phyloP scores from a whole-genome alignment of 2,888 invertebrate species.

The Electrophaes corylata region DNA sequence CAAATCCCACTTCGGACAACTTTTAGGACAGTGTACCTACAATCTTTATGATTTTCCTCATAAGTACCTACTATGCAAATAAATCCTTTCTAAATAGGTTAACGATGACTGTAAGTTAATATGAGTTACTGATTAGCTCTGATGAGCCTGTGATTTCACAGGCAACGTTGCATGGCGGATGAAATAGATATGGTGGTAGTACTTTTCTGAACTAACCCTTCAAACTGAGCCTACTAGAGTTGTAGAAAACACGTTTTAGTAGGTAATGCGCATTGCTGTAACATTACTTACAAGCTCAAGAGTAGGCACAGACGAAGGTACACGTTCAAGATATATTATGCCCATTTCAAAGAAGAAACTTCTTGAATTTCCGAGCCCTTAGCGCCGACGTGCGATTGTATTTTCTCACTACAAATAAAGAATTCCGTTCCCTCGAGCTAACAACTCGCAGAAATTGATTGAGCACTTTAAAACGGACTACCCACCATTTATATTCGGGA shows the following conservation, averaged over 20 bases:
- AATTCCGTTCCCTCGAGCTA: slow-evolving; percentile 28
- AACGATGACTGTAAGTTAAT: too few relatives aligned
- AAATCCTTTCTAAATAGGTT: too few relatives aligned
- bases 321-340: slow-evolving; percentile 16
- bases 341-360: slow-evolving; percentile 13
- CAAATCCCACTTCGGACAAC: too few relatives aligned
- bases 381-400: slow-evolving; percentile 24
- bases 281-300: neutral
- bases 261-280: neutral
- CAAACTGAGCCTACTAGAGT: too few relatives aligned
- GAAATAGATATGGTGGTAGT: too few relatives aligned
- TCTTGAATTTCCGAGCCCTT: slow-evolving; percentile 8
- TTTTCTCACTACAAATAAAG: slow-evolving; percentile 35
- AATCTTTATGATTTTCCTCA: too few relatives aligned
- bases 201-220: too few relatives aligned
- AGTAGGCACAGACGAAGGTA: slow-evolving; percentile 1
- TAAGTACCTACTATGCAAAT: too few relatives aligned
- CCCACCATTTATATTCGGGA: slow-evolving; percentile 26
- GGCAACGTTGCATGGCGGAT: too few relatives aligned
- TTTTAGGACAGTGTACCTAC: too few relatives aligned
- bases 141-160: too few relatives aligned
- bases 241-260: neutral
- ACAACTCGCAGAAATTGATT: slow-evolving; percentile 31
- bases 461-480: slow-evolving; percentile 33
- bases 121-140: too few relatives aligned